phyloP scores from a whole-genome alignment of 2,888 invertebrate species.

The Iphiclides podalirius region DNA sequence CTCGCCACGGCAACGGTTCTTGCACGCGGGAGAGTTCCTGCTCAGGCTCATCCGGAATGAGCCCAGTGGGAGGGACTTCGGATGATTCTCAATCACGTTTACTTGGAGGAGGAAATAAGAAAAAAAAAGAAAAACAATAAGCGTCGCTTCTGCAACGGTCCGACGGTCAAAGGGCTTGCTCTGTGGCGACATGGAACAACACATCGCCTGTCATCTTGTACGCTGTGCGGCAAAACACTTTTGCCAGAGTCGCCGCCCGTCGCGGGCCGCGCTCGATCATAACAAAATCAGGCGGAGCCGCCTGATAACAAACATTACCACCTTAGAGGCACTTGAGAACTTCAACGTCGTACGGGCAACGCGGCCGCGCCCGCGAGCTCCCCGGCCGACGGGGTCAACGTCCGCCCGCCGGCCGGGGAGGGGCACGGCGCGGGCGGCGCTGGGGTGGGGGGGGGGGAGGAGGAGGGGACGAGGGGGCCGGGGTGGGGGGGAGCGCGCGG shows the following conservation, averaged over 20 bases:
- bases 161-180: not conserved
- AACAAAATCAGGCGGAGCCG: constrained; percentile 22
- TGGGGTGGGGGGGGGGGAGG: no score
- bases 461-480: no score
- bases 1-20: not conserved
- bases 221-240: not conserved
- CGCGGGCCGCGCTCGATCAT: not conserved
- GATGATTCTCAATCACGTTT: not conserved
- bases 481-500: no score
- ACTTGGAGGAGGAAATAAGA: constrained; percentile 19
- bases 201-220: not conserved
- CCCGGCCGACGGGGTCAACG: no score
- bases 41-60: not conserved
- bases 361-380: no score
- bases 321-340: constrained; percentile 20
- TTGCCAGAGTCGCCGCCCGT: no score
- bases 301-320: constrained; percentile 22
- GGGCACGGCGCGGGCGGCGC: no score
- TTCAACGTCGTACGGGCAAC: not conserved
- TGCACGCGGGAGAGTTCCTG: no score
- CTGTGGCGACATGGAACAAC: not conserved
- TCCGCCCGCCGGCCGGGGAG: no score
- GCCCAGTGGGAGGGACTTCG: not conserved
- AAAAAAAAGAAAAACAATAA: not conserved
- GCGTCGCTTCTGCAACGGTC: not conserved